Conservation (phyloP, 2,888 invertebrate species). For the Itoplectis maculator region DNA sequence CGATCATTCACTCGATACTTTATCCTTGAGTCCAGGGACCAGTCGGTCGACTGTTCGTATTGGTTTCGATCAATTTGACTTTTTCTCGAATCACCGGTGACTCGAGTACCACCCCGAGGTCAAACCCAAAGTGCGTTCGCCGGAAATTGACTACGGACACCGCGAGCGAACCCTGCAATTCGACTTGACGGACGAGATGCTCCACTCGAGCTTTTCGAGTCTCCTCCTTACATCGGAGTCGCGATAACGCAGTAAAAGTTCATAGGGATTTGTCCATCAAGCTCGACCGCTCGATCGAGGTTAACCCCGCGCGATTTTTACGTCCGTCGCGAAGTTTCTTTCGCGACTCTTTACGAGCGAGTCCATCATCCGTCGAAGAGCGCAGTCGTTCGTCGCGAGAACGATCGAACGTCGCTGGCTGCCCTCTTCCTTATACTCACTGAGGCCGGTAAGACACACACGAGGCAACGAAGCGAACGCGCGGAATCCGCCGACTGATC, state of each 20-base stretch:
- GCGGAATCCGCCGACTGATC: background rate
- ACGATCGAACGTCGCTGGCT: conserved; percentile 9
- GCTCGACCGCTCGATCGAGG: conserved; percentile 2
- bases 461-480: conserved; percentile 16
- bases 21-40: no score
- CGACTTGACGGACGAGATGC: background rate
- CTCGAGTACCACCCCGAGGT: background rate
- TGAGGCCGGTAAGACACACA: conserved; percentile 8
- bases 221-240: conserved; percentile 36
- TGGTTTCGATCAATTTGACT: no score
- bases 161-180: background rate
- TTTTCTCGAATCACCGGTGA: no score
- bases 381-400: conserved; percentile 13
- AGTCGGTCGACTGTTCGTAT: no score
- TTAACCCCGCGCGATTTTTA: conserved; percentile 74
- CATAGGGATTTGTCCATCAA: conserved; percentile 56
- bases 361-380: background rate
- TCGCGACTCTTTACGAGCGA: conserved; percentile 76
- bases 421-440: background rate
- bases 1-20: no score
- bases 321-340: conserved; percentile 68
- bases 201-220: conserved; percentile 7
- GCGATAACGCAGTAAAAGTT: conserved; percentile 72
- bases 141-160: background rate
- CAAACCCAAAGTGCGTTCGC: background rate